Base-by-base conservation (phyloP, 2,888 invertebrate species). In the Holacanthella duospinosa region DNA sequence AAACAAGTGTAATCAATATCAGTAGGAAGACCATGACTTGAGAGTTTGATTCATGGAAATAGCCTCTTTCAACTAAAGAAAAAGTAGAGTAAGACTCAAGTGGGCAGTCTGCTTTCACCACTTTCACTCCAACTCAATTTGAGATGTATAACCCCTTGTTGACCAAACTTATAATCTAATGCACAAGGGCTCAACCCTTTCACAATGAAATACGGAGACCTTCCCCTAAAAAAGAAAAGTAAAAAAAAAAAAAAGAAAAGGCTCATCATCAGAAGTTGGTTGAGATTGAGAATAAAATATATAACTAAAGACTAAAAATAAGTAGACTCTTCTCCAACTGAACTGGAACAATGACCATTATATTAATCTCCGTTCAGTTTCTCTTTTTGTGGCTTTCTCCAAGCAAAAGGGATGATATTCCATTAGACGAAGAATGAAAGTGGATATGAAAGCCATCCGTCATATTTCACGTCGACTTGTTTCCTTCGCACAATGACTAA, bases 1-100 rank as follows among this genome's bases (percentile, higher is more conserved):
- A 69, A 68, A 71, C 66, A 66, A 65, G 64, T 64, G 68, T 68
- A 68, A 69, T 71, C 71, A 69, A 71, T 71, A 71, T 68, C 19
- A 48, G 21, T 16, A 36, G 36, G 36, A 36, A 36, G 36, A 36
- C 36, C 36, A 36, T 36, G 36, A 16, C 36, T 36, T 36, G 9
- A 36, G 12, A 48, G 48, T 48, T 48, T 48, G 48, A 48, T 48
- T 48, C 48, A 48, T 48, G 48, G 21, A 48, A 48, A 48, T 48
- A 48, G 48, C 21, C 48, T 4, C 21, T 48, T 48, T 36, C 16
- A 36, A 36, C 36, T 36, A 36, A n/a, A n/a, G 36, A 16, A 36
- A 36, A 36, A 36, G 36, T 36, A 36, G 36, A 6, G 9, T n/a
- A n/a, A n/a, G n/a, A 36, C 36, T 36, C 36, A 36, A 36, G 36